Conservation (phyloP, 1,140 invertebrate species). For the Pachyrhynchus sulphureomaculatus region DNA sequence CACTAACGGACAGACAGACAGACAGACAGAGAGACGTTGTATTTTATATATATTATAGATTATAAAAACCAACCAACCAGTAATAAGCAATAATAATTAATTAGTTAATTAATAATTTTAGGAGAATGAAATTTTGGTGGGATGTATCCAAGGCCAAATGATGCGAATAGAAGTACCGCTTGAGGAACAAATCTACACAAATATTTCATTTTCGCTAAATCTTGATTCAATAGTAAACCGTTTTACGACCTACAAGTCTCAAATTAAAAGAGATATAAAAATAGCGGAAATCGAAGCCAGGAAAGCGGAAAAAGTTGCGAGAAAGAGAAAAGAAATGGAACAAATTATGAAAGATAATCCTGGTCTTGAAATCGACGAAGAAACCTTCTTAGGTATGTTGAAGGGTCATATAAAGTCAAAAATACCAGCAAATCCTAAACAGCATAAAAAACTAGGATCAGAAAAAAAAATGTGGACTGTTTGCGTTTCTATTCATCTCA, state of each 20-base stretch:
- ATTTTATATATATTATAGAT: too few species aligned
- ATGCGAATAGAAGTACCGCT: slow-evolving; percentile 56
- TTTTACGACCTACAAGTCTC: slow-evolving; percentile 62
- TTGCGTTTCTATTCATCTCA: too few species aligned
- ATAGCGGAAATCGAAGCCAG: slow-evolving; percentile 50
- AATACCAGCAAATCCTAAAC: too few species aligned
- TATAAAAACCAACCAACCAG: too few species aligned
- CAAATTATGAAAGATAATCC: slow-evolving; percentile 58
- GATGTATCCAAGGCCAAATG: slow-evolving; percentile 58
- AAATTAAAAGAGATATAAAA: slow-evolving; percentile 55
- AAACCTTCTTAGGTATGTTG: slow-evolving; percentile 54
- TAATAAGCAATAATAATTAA: too few species aligned
- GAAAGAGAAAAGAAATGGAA: slow-evolving; percentile 58
- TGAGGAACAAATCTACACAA: slow-evolving; percentile 51
- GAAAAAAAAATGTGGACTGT: background rate
- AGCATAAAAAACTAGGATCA: too few species aligned
- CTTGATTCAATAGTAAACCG: slow-evolving; percentile 51
- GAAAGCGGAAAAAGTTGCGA: slow-evolving; percentile 57
- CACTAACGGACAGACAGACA: too few species aligned
- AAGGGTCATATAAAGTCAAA: too few species aligned
- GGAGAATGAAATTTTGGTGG: slow-evolving; percentile 55
- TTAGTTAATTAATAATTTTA: slow-evolving; percentile 15
- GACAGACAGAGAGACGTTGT: too few species aligned
- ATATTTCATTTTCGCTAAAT: slow-evolving; percentile 53
- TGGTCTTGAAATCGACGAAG: slow-evolving; percentile 60